Conservation (phyloP, 2,797 vertebrate species). For the Choloepus didactylus region DNA sequence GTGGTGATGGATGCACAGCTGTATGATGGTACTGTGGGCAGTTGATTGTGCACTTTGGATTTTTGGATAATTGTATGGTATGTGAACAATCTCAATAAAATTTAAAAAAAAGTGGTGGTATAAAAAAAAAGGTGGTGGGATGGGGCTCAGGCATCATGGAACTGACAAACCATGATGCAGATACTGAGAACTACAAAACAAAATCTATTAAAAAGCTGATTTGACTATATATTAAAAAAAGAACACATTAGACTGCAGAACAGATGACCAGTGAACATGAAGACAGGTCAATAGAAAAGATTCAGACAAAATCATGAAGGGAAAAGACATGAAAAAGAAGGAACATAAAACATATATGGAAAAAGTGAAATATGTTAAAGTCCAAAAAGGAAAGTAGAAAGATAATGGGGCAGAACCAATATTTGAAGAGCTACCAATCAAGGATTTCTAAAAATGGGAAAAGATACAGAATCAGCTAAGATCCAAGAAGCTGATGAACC, state of each 20-base stretch:
- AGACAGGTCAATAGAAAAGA: neutral
- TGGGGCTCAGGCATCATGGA: neutral
- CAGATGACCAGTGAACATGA: neutral
- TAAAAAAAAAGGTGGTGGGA: no score
- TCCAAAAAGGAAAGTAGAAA: neutral
- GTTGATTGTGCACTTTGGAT: no score
- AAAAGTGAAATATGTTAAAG: neutral
- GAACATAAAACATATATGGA: neutral
- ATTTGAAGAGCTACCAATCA: neutral
- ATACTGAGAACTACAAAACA: neutral
- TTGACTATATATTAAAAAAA: neutral
- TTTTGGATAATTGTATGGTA: no score
- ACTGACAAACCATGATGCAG: neutral
- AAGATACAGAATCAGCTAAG: conserved; percentile 11
- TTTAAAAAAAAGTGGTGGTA: no score
- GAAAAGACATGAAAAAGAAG: neutral
- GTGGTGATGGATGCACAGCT: no score
- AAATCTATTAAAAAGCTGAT: neutral
- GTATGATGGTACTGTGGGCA: no score
- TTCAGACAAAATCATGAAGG: neutral
- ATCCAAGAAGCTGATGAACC: neutral
- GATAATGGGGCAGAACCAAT: neutral
- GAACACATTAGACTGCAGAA: neutral
- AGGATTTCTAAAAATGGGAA: conserved; percentile 35
- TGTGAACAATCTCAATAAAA: no score